Percentiles rank a stretch among this genome's conserved stretches.
Evolutionary conservation across 2,888 invertebrate species (phyloP).

Genomic region (Zhengitettix transpicula): DNA sequence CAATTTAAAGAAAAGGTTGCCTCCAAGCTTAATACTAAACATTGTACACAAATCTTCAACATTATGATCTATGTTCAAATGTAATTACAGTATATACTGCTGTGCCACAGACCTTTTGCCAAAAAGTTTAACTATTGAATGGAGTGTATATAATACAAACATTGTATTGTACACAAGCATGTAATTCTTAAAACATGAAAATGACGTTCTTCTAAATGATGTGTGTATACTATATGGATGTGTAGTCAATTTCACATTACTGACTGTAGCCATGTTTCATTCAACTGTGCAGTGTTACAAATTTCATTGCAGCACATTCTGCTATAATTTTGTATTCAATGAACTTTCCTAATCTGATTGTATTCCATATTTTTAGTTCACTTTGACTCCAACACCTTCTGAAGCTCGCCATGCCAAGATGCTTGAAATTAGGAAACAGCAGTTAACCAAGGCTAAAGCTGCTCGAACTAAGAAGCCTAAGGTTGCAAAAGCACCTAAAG

Average conservation of each 20-base stretch:
- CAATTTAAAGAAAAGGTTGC: no score
- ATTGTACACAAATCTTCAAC: no score
- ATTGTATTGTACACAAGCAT: no score
- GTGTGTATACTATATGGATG: not conserved
- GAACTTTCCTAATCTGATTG: not conserved
- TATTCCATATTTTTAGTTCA: constrained; percentile 3
- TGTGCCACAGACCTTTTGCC: no score
- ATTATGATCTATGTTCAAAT: no score
- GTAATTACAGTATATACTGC: no score
- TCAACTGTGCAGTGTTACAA: not conserved
- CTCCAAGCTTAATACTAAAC: no score
- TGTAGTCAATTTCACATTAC: not conserved
- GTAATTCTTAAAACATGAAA: not conserved
- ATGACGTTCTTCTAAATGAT: not conserved
- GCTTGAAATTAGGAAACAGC: not conserved
- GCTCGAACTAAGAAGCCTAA: not conserved
- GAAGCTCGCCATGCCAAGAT: constrained; percentile 4
- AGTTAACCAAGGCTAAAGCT: not conserved
- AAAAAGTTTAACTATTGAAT: no score
- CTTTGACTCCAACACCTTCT: not conserved
- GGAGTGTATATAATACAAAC: no score
- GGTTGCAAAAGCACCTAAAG: not conserved
- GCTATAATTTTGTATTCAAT: not conserved
- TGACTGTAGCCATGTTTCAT: not conserved
- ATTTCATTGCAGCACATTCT: not conserved